These are phyloP conservation scores for Agriopis leucophaearia DNA, from an alignment of 2,888 invertebrate genomes.

Conservation along the genomic window DNA sequence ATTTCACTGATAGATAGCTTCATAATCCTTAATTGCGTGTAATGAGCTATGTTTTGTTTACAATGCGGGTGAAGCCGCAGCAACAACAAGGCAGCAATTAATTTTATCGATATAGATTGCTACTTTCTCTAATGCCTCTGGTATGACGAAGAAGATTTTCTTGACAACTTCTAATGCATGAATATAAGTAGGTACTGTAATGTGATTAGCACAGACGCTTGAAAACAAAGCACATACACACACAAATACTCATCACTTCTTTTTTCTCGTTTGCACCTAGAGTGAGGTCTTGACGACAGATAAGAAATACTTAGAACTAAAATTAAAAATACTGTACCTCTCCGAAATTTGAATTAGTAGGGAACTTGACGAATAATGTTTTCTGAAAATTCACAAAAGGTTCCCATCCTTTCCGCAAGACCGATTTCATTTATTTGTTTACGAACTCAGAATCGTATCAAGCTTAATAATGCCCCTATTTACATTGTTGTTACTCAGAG, in stretches of 20 bases:
- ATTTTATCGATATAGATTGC: no score
- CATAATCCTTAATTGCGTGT: no score
- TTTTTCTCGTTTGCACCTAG: no score
- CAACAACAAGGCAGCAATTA: no score
- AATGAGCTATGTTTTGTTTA: no score
- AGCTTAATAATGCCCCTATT: constrained; percentile 11
- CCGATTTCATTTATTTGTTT: constrained; percentile 16
- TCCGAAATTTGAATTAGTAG: constrained; percentile 6
- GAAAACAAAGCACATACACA: no score
- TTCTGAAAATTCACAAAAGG: constrained; percentile 16
- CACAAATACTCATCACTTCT: no score
- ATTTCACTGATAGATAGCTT: no score
- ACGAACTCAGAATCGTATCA: constrained; percentile 10
- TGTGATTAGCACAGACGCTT: no score
- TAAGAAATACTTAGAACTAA: not conserved
- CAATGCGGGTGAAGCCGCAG: no score
- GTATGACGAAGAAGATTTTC: not conserved
- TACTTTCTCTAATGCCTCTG: no score
- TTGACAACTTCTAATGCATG: not conserved
- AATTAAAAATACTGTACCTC: constrained; percentile 5
- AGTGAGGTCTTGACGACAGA: constrained; percentile 11
- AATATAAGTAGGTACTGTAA: not conserved
- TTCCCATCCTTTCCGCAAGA: constrained; percentile 11
- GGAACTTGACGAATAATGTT: not conserved
- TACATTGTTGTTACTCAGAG: constrained; percentile 8